A percentile compares a stretch with the other conserved stretches of the same genome.
Evolutionary conservation across 1,140 invertebrate genomes (phyloP).

Genomic region (Drosophila triauraria): DNA sequence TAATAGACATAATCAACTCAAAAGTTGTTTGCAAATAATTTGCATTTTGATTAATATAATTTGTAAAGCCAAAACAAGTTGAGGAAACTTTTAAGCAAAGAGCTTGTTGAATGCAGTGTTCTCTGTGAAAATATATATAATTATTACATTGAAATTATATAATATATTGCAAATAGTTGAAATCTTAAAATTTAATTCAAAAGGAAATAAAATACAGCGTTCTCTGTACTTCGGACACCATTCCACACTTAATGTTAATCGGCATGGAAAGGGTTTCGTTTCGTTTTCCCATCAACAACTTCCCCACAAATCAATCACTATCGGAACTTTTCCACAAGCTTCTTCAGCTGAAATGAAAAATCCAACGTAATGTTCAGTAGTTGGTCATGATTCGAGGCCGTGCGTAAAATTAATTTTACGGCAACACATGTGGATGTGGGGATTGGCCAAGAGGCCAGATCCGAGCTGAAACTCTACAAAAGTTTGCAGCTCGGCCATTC

Average conservation of each 20-base stretch:
- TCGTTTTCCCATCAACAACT: slow-evolving; percentile 21
- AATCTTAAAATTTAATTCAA: too few relatives aligned
- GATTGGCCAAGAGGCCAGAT: slow-evolving; percentile 47
- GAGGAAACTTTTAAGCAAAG: background rate
- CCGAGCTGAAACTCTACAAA: slow-evolving; percentile 37
- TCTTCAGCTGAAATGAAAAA: slow-evolving; percentile 34
- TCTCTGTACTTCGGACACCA: background rate
- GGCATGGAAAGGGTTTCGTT: slow-evolving; percentile 19
- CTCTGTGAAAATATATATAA: too few relatives aligned
- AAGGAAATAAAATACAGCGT: too few relatives aligned
- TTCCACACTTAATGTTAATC: background rate
- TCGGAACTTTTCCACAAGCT: slow-evolving; percentile 23
- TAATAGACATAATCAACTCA: slow-evolving; percentile 14
- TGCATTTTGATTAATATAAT: slow-evolving; percentile 13
- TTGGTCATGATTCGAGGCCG: slow-evolving; percentile 55
- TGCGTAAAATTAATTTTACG: slow-evolving; percentile 62
- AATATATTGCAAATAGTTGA: too few relatives aligned
- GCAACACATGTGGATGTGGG: slow-evolving; percentile 48
- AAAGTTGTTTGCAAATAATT: slow-evolving; percentile 6
- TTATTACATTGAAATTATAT: too few relatives aligned
- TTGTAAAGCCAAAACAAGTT: background rate
- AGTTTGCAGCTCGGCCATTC: slow-evolving; percentile 26
- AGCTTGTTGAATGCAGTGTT: background rate
- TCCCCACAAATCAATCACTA: slow-evolving; percentile 29
- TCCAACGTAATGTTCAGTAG: slow-evolving; percentile 40